Percentiles rank a stretch among this genome's conserved stretches.
phyloP scores from a whole-genome alignment of 1,140 invertebrate genomes.

The Conus betulinus region DNA sequence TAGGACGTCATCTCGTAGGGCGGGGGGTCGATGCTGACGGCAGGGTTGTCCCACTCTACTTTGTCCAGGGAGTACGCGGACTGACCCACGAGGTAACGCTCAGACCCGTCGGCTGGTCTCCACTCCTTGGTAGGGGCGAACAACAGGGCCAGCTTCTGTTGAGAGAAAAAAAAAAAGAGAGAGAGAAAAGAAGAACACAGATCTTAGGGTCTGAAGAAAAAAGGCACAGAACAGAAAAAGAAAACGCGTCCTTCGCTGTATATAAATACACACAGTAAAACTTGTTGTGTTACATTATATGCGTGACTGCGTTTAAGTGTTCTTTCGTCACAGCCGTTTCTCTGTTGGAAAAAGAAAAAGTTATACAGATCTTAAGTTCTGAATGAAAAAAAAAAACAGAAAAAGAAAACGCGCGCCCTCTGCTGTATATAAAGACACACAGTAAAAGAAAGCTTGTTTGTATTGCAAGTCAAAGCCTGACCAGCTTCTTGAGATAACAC shows the following conservation, averaged over 20 bases:
- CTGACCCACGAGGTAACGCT: neutral
- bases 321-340: too few relatives aligned
- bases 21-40: neutral
- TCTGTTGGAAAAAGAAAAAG: neutral
- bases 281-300: too few relatives aligned
- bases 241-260: too few relatives aligned
- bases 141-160: conserved; percentile 20
- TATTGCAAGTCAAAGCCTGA: too few relatives aligned
- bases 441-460: neutral
- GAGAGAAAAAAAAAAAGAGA: neutral
- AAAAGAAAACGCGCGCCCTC: neutral
- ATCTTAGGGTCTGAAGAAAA: neutral
- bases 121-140: conserved; percentile 36
- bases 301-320: too few relatives aligned
- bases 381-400: neutral
- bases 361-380: neutral
- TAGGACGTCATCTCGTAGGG: neutral
- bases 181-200: neutral
- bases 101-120: conserved; percentile 27
- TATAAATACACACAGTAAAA: neutral
- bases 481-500: too few relatives aligned
- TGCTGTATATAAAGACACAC: neutral
- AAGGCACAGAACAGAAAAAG: neutral
- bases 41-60: conserved; percentile 26
- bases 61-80: conserved; percentile 30